These are phyloP conservation scores for Euphonia xanthogaster DNA, from an alignment of 2,797 vertebrate genomes.

Conservation along the genomic window DNA sequence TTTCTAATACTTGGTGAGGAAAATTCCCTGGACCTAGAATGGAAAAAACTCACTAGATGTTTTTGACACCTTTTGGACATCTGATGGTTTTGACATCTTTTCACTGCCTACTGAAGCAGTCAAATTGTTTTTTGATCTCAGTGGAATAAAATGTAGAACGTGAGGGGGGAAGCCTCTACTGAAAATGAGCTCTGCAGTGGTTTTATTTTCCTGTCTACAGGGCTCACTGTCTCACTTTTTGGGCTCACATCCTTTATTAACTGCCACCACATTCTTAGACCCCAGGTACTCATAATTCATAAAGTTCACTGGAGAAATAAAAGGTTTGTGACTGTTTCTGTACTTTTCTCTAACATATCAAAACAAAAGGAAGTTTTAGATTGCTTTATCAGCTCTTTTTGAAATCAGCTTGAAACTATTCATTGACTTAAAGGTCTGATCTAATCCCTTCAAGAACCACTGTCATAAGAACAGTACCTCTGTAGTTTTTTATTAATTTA, in stretches of 20 bases:
- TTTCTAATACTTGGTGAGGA: background rate
- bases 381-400: background rate
- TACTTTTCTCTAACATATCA: background rate
- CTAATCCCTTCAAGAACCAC: background rate
- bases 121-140: background rate
- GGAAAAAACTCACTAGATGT: background rate
- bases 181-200: background rate
- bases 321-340: background rate
- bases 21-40: background rate
- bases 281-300: background rate
- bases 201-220: background rate
- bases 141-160: background rate
- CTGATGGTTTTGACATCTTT: background rate
- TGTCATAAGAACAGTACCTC: background rate
- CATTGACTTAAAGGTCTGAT: background rate
- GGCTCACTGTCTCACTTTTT: background rate
- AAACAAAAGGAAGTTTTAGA: background rate
- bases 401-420: background rate
- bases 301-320: background rate
- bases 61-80: background rate
- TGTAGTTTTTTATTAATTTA: background rate
- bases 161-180: background rate
- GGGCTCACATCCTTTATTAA: background rate
- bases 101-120: background rate
- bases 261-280: background rate